These are phyloP conservation scores for Henricia sp. DNA, from an alignment of 53 echinoderm and acorn worm species.

Conservation along the genomic window DNA sequence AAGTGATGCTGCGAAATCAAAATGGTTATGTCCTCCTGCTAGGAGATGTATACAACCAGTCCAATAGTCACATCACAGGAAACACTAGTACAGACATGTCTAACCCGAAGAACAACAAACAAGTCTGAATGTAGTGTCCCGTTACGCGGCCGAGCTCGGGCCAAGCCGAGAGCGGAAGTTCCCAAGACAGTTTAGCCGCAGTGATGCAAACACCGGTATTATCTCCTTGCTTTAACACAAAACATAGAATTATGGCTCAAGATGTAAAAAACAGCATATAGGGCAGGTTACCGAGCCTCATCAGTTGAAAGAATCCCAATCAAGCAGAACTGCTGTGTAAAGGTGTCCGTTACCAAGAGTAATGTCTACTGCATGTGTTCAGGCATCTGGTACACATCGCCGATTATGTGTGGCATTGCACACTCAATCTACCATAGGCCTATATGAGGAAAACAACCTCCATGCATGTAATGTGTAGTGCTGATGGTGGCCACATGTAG, in stretches of 20 bases:
- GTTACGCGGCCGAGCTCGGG: slow-evolving; percentile 36
- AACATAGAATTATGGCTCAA: too few species aligned
- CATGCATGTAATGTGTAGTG: neutral
- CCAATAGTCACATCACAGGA: slow-evolving; percentile 31
- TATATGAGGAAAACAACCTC: neutral
- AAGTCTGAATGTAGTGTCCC: neutral
- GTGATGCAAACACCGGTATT: neutral
- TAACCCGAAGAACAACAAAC: slow-evolving; percentile 8
- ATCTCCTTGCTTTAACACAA: too few species aligned
- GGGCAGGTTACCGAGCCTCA: neutral
- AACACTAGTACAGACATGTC: slow-evolving; percentile 6
- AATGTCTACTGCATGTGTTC: neutral
- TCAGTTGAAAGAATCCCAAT: slow-evolving; percentile 25
- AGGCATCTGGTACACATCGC: slow-evolving; percentile 2
- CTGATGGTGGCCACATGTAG: slow-evolving; percentile 21
- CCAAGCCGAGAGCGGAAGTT: slow-evolving; percentile 27
- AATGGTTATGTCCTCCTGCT: too few species aligned
- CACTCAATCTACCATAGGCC: neutral
- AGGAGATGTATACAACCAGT: too few species aligned
- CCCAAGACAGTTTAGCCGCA: slow-evolving; percentile 35
- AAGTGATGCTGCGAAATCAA: too few species aligned
- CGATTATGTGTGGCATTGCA: neutral
- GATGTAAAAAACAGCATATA: neutral
- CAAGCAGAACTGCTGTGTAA: neutral
- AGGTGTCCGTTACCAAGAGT: neutral